These are phyloP conservation scores for Nibea coibor DNA, from an alignment of 2,113 vertebrate genomes.

Conservation along the genomic window DNA sequence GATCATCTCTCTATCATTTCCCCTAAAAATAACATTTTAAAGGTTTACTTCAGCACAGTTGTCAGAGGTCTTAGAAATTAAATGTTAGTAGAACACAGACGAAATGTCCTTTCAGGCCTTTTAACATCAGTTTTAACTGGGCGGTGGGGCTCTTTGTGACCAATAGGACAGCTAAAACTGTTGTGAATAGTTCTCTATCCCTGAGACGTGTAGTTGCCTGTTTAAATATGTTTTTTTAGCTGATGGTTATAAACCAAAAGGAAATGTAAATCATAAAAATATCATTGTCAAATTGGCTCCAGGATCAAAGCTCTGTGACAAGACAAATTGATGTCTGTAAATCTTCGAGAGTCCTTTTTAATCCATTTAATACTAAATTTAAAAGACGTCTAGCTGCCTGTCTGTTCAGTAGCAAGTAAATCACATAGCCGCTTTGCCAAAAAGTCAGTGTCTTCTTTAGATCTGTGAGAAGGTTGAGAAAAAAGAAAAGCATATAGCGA, in stretches of 20 bases:
- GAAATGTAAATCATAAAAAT: constrained; percentile 14
- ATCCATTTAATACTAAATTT: constrained; percentile 15
- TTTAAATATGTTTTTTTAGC: constrained; percentile 25
- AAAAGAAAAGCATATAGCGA: constrained; percentile 5
- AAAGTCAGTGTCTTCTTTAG: background rate
- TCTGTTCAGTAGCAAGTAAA: background rate
- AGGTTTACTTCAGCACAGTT: background rate
- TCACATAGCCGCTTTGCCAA: constrained; percentile 2
- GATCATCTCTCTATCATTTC: background rate
- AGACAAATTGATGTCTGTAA: constrained; percentile 18
- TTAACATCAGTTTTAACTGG: constrained; percentile 2
- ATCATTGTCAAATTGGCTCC: constrained; percentile 25
- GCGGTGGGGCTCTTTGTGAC: background rate
- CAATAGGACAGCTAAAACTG: background rate
- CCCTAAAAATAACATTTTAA: background rate
- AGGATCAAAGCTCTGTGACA: constrained; percentile 17
- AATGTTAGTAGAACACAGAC: background rate
- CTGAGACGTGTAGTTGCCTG: background rate
- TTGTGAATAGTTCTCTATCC: background rate
- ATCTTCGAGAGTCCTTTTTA: background rate
- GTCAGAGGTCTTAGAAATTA: background rate
- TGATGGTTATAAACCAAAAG: constrained; percentile 11
- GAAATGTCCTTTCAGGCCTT: constrained; percentile 4
- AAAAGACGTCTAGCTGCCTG: background rate
- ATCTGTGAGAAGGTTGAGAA: constrained; percentile 10